Percentiles rank a stretch among this genome's conserved stretches.
Evolutionary conservation across 1,140 invertebrate species (phyloP).

Genomic region (Drosophila ambigua): DNA sequence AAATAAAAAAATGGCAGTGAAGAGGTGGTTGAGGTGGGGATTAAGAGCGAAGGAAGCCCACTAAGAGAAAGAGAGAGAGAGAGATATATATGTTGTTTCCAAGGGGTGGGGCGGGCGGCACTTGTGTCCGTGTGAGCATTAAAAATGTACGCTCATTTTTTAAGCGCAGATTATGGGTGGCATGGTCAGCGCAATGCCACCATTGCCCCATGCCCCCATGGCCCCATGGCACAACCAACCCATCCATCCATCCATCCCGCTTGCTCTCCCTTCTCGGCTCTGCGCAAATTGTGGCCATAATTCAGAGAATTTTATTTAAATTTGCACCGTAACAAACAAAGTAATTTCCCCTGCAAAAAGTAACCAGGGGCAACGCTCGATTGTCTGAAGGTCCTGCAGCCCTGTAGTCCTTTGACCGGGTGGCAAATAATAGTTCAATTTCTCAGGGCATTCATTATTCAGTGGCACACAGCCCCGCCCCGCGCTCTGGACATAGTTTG

Average conservation of each 20-base stretch:
- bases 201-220: neutral
- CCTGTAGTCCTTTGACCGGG: constrained; percentile 28
- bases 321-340: constrained; percentile 16
- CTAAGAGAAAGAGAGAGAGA: neutral
- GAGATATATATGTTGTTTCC: neutral
- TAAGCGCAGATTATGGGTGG: constrained; percentile 44
- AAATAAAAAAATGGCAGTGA: constrained; percentile 24
- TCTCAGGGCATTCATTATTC: constrained; percentile 57
- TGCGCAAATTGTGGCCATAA: constrained; percentile 51
- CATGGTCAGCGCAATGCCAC: constrained; percentile 17
- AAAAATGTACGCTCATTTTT: constrained; percentile 62
- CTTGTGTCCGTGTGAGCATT: constrained; percentile 33
- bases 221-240: neutral
- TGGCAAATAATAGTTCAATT: constrained; percentile 76
- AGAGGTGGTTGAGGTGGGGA: neutral
- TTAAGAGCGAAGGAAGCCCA: no score
- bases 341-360: neutral
- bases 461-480: neutral
- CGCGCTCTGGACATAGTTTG: constrained; percentile 14
- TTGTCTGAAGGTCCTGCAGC: neutral
- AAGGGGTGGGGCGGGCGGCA: neutral
- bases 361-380: no score
- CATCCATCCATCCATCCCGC: neutral
- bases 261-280: neutral
- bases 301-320: constrained; percentile 63